Evolutionary conservation across 1,140 invertebrate species (phyloP), one percentile per base, ranked within the genome.

Genomic region (Leptoteleia sp.): DNA sequence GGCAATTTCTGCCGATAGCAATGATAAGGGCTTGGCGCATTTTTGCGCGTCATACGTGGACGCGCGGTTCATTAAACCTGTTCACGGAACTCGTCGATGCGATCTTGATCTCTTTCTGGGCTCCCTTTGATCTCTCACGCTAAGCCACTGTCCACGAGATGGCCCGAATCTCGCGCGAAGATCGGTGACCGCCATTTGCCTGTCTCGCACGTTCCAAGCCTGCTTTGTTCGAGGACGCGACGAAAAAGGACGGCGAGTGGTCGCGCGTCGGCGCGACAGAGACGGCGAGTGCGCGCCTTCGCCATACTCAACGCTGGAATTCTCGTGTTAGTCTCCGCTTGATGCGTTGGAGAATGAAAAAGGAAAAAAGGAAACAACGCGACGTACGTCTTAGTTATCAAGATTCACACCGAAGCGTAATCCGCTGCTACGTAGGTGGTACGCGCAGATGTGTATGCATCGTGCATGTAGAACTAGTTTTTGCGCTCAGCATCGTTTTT

Each of bases 101-200:
- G 12, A 80, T 80, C 68, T 55, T 25, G 38, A n/a, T n/a, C n/a
- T n/a, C n/a, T 59, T 61, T 40, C 37, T 70, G 42, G 62, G 55
- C 16, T 31, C 25, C 27, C 71, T 76, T 71, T 64, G 70, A 77
- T 81, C 70, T 64, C 50, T 59, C 61, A 71, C 64, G 68, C 61
- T 75, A 75, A 65, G 75, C 70, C 75, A 77, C 68, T 73, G 79
- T 76, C 79, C 68, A 68, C 73, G 37, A 80, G 79, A 71, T 80
- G 73, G 76, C 55, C 68, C 79, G 61, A 81, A 81, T 81, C 79
- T 77, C 70, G 70, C 70, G 79, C 17, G 45, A 75, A 78, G 70
- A 78, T 81, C 79, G 79, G 62, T 72, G 70, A 81, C 68, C 73
- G 75, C 75, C 79, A 81, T 81, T 81, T 81, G 75, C 79, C 79